These are phyloP conservation scores for Eupithecia abbreviata DNA, from an alignment of 2,888 invertebrate genomes.

Conservation along the genomic window DNA sequence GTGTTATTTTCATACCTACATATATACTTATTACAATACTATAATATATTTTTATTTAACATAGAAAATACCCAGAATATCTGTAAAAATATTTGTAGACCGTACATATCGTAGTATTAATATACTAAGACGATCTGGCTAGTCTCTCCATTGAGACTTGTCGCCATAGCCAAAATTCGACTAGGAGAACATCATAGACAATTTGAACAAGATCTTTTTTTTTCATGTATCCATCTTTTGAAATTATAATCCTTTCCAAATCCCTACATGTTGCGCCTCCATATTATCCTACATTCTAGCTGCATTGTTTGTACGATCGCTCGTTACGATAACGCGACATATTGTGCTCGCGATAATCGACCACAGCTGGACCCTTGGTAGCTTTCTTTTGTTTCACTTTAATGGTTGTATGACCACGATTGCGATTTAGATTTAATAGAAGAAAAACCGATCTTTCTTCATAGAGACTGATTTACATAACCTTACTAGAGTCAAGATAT, in stretches of 20 bases:
- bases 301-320: constrained; percentile 53
- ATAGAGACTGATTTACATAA: background rate
- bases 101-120: no score
- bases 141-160: no score
- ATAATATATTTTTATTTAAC: no score
- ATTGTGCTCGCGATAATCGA: constrained; percentile 52
- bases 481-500: background rate
- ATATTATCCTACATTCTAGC: constrained; percentile 25
- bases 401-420: constrained; percentile 28
- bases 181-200: no score
- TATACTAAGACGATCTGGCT: no score
- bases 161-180: no score
- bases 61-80: no score
- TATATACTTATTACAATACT: no score
- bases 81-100: no score
- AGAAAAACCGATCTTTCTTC: background rate
- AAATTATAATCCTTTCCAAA: background rate
- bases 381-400: constrained; percentile 48
- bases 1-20: no score
- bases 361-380: constrained; percentile 26
- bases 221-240: no score
- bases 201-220: no score
- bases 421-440: background rate
- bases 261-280: background rate
- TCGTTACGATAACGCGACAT: constrained; percentile 72